Base-by-base conservation (phyloP, 2,797 vertebrate genomes). In the Taenioides sp. region DNA sequence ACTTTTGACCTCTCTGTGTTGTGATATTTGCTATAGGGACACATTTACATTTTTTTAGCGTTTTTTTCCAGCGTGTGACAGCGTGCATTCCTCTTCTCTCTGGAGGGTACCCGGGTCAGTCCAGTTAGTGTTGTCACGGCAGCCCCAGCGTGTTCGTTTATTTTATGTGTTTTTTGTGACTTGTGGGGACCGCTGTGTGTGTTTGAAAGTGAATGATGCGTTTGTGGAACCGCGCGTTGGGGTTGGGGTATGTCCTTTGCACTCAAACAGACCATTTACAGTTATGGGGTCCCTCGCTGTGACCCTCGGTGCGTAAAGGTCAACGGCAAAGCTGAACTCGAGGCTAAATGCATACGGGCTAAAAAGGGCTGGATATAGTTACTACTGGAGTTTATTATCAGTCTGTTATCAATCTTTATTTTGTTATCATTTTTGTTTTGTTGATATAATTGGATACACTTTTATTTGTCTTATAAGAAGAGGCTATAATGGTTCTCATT, bases 111-210 rank as follows among this genome's bases (percentile, higher is more conserved):
- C n/a, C 50, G 81, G 87, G 86, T 90, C 88, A 88, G 85, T 88
- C 85, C 83, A 87, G 88, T 91, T 88, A 88, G 88, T 84, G 83
- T 89, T 86, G 86, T 89, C 88, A 84, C 79, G 37, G 86, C 75
- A 81, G 70, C 87, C 84, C 84, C 79, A 84, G 84, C 75, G 18
- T 83, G 84, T 91, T 88, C 87, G 84, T 88, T 86, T 86, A 65
- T 81, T 84, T 84, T 86, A 69, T 70, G 49, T 55, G 49, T 76
- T 85, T 80, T 75, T 81, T 75, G 47, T 66, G 61, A 66, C 47
- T 70, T 80, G 72, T 78, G 82, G 79, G 79, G 84, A 82, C 81
- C 74, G 66, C 59, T 66, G 31, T 63, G 54, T 67, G 49, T 50
- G 59, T 37, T 22, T 43, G 43, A 65, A 62, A 20, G 71, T 85